phyloP scores from a whole-genome alignment of 2,888 invertebrate species.

The Trichogramma evanescens region DNA sequence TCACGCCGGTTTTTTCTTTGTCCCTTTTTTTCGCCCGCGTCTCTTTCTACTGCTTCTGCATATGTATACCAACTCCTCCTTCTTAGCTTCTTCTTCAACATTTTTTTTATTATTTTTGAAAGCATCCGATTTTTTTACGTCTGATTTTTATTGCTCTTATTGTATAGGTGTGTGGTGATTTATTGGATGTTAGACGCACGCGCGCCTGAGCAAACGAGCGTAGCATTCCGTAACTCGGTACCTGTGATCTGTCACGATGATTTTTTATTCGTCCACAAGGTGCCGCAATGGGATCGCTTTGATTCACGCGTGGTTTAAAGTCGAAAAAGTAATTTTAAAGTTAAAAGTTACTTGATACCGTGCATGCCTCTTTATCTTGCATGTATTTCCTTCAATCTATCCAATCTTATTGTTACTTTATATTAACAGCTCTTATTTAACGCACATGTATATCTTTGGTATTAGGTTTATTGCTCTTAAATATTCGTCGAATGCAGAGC shows the following conservation, averaged over 20 bases:
- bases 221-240: conserved; percentile 16
- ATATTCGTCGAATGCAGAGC: too few relatives aligned
- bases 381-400: too few relatives aligned
- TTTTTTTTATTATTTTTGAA: neutral
- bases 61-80: neutral
- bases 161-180: conserved; percentile 12
- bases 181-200: conserved; percentile 11
- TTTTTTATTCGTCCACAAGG: neutral
- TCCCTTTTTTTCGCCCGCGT: conserved; percentile 5
- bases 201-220: neutral
- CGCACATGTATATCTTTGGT: too few relatives aligned
- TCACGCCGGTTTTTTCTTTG: conserved; percentile 19
- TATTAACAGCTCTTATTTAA: too few relatives aligned
- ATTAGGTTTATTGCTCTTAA: too few relatives aligned
- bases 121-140: conserved; percentile 1
- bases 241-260: conserved; percentile 13
- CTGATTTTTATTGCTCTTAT: conserved; percentile 16
- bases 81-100: neutral
- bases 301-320: too few relatives aligned
- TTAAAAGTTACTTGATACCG: too few relatives aligned
- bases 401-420: too few relatives aligned
- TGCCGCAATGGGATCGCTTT: too few relatives aligned
- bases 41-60: neutral
- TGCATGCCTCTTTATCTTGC: too few relatives aligned
- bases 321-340: too few relatives aligned